phyloP scores from a whole-genome alignment of 2,113 vertebrate species.

The Craseonycteris thonglongyai region DNA sequence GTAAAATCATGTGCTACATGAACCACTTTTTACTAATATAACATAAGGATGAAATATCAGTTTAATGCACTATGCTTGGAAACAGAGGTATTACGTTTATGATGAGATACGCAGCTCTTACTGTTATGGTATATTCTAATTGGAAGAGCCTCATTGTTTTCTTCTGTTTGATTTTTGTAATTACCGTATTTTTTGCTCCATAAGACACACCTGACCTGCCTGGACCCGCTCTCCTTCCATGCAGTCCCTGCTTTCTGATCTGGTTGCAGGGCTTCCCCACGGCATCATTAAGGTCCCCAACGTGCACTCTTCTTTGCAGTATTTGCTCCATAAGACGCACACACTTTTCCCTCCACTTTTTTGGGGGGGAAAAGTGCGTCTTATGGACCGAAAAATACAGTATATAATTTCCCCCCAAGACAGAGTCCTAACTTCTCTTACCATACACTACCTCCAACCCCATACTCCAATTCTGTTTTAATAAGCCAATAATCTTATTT shows the following conservation, averaged over 20 bases:
- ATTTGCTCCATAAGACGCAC: too few species aligned
- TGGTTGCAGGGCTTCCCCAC: too few species aligned
- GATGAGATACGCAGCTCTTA: neutral
- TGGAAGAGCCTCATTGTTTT: neutral
- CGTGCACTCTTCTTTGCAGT: too few species aligned
- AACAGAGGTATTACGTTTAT: neutral
- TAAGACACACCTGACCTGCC: too few species aligned
- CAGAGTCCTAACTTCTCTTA: neutral
- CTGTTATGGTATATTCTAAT: neutral
- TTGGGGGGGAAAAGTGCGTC: too few species aligned
- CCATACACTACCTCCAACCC: neutral
- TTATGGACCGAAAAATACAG: too few species aligned
- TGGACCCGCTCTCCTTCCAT: too few species aligned
- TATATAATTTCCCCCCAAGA: neutral
- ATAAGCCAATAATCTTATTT: neutral
- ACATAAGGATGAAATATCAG: neutral
- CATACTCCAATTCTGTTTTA: neutral
- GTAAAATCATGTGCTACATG: neutral
- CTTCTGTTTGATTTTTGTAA: constrained; percentile 1
- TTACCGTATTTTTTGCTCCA: too few species aligned
- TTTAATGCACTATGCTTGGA: neutral
- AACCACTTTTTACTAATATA: neutral
- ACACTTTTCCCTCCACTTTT: too few species aligned
- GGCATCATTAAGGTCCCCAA: too few species aligned
- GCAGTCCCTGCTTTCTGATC: too few species aligned